A percentile compares a stretch with the other conserved stretches of the same genome.
Evolutionary conservation across 2,888 invertebrate genomes (phyloP).

Genomic region (Nycteola revayana): DNA sequence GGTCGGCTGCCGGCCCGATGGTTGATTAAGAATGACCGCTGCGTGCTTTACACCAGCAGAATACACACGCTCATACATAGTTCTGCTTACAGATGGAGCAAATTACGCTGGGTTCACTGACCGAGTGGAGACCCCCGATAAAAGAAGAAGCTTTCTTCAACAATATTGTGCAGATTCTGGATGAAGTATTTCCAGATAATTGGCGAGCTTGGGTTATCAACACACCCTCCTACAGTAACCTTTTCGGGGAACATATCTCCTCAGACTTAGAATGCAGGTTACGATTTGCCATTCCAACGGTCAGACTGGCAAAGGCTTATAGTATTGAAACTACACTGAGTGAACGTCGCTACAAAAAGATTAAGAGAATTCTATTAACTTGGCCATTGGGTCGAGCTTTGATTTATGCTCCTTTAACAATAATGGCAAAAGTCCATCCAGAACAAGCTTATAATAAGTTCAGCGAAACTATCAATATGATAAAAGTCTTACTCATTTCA

Average conservation of each 20-base stretch:
- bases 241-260: slow-evolving; percentile 1
- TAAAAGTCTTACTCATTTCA: no score
- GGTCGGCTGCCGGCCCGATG: no score
- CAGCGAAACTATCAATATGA: no score
- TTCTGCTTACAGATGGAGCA: not conserved
- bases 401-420: no score
- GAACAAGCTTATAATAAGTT: no score
- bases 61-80: not conserved
- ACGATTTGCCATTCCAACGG: no score
- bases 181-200: slow-evolving; percentile 1
- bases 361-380: no score
- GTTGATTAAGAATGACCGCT: not conserved
- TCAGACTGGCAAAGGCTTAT: no score
- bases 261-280: slow-evolving; percentile 1
- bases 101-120: not conserved
- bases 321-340: no score
- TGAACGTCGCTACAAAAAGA: no score
- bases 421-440: no score
- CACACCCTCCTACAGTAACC: not conserved
- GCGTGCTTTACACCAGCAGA: not conserved
- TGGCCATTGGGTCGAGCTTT: no score
- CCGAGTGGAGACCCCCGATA: not conserved
- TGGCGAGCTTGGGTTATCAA: slow-evolving; percentile 1
- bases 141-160: not conserved
- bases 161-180: not conserved